Conservation (phyloP, 2,113 vertebrate species). For the Mungos mungo region DNA sequence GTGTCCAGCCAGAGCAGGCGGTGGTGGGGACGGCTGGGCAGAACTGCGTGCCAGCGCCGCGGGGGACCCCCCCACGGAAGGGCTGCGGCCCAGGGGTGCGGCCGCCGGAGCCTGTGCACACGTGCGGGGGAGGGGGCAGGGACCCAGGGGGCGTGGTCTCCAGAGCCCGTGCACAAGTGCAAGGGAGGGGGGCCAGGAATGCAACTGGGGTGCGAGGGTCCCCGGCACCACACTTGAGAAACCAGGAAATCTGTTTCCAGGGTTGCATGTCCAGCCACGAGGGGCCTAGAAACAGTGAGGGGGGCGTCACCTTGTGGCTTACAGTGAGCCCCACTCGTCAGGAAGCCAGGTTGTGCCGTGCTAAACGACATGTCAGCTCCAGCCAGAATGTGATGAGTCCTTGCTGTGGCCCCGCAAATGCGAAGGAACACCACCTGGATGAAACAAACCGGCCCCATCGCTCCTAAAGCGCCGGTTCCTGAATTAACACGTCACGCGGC, state of each 20-base stretch:
- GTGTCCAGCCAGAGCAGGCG: background rate
- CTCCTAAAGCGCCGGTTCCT: background rate
- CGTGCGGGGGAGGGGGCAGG: fast-evolving
- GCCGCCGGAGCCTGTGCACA: background rate
- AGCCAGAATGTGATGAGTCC: background rate
- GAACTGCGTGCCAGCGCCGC: fast-evolving
- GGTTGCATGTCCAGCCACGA: no score
- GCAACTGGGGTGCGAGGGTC: fast-evolving
- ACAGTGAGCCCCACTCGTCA: fast-evolving
- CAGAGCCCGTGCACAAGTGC: no score
- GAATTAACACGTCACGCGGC: background rate
- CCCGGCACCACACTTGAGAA: no score
- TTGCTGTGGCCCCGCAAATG: background rate
- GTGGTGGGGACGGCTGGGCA: background rate
- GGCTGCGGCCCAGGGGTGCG: fast-evolving
- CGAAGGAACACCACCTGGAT: background rate
- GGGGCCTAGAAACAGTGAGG: background rate
- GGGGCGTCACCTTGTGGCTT: background rate
- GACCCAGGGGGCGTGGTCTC: no score
- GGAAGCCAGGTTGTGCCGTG: background rate
- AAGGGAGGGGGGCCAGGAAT: fast-evolving
- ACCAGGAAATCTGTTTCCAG: background rate
- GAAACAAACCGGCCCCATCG: background rate
- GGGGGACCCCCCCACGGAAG: fast-evolving
- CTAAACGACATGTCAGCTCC: background rate